phyloP scores from a whole-genome alignment of 2,113 vertebrate species.

The Tretioscincus oriximinensis region DNA sequence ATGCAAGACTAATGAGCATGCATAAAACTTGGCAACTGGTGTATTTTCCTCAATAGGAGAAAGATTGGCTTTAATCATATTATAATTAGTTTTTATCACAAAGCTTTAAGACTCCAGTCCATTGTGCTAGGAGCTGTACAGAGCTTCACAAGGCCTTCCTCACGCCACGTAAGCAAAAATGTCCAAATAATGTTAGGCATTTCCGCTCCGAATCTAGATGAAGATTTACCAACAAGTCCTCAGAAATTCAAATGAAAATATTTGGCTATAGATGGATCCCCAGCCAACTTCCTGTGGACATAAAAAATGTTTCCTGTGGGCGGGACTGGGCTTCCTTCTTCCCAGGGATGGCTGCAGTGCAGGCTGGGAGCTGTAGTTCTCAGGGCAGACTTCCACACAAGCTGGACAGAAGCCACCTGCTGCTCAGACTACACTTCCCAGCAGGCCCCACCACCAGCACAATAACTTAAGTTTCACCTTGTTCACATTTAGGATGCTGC shows the following conservation, averaged over 20 bases:
- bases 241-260: neutral
- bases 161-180: neutral
- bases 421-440: no score
- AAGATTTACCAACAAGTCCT: neutral
- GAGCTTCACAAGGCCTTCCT: neutral
- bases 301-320: no score
- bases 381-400: no score
- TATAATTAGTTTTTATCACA: neutral
- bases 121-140: slow-evolving; percentile 6
- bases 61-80: slow-evolving; percentile 1
- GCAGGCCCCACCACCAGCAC: no score
- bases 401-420: no score
- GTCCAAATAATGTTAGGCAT: neutral
- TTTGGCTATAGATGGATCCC: no score
- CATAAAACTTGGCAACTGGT: slow-evolving; percentile 12
- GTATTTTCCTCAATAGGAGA: neutral
- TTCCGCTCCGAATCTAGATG: neutral
- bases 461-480: no score
- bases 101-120: neutral
- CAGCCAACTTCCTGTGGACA: no score
- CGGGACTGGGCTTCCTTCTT: no score
- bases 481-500: no score
- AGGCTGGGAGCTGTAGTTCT: no score
- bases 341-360: no score
- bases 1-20: slow-evolving; percentile 12